Conservation (phyloP, 2,113 vertebrate genomes). For the Nerophis ophidion region DNA sequence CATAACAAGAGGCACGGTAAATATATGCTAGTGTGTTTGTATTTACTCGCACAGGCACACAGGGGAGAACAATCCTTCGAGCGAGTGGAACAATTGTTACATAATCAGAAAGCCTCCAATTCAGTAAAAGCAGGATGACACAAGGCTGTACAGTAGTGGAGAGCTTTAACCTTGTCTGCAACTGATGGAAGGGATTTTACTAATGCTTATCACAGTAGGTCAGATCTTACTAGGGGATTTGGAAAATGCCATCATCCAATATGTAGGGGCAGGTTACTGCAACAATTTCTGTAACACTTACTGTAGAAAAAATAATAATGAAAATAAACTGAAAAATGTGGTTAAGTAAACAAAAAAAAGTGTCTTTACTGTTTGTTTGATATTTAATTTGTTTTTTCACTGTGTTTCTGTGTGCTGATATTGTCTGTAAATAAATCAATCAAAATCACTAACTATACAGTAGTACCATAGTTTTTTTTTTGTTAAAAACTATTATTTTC, state of each 20-base stretch:
- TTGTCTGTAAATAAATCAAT: too few species aligned
- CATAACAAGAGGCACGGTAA: background rate
- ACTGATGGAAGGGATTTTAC: slow-evolving; percentile 5
- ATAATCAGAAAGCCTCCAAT: slow-evolving; percentile 6
- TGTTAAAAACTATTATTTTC: too few species aligned
- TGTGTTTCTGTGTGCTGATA: too few species aligned
- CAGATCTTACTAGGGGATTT: slow-evolving; percentile 1
- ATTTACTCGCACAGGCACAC: background rate
- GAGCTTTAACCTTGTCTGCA: slow-evolving; percentile 3
- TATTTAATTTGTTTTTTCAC: too few species aligned
- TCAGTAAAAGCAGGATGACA: slow-evolving; percentile 5
- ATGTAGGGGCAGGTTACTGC: background rate
- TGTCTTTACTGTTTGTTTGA: too few species aligned
- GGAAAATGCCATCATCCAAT: background rate
- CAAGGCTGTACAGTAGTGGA: background rate
- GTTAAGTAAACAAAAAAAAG: too few species aligned
- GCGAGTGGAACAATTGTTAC: background rate
- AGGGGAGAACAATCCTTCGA: background rate
- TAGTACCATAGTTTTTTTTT: too few species aligned
- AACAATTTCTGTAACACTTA: too few species aligned
- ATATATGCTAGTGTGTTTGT: background rate
- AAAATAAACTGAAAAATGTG: too few species aligned
- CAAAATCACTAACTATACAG: too few species aligned
- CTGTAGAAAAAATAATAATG: too few species aligned
- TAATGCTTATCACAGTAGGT: background rate